A percentile compares a stretch with the other conserved stretches of the same genome.
Evolutionary conservation across 2,888 invertebrate species (phyloP).

Genomic region (Clanis bilineata): DNA sequence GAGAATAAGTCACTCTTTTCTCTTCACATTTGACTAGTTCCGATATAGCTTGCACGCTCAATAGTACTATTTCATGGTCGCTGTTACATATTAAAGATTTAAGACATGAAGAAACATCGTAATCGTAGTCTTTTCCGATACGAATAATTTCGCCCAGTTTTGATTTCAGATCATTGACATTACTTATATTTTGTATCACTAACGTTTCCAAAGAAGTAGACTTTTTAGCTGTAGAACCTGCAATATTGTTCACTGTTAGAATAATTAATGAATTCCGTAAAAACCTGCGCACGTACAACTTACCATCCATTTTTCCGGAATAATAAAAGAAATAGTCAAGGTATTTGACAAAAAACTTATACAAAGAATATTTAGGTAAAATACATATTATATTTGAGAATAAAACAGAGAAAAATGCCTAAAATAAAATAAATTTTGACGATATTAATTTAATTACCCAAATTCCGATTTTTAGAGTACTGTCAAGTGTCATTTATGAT

Average conservation of each 20-base stretch:
- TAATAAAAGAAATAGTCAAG: background rate
- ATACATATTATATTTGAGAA: background rate
- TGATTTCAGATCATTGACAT: slow-evolving; percentile 65
- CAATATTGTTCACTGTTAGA: slow-evolving; percentile 23
- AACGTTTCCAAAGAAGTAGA: slow-evolving; percentile 66
- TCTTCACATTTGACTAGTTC: slow-evolving; percentile 91
- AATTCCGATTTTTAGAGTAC: background rate
- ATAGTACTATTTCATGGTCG: slow-evolving; percentile 75
- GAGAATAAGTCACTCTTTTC: slow-evolving; percentile 87
- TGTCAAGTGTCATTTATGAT: background rate
- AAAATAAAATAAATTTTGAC: background rate
- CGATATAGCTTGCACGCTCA: slow-evolving; percentile 88
- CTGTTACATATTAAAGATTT: slow-evolving; percentile 65
- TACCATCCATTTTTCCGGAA: slow-evolving; percentile 48
- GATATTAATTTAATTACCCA: background rate
- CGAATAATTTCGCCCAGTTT: slow-evolving; percentile 72
- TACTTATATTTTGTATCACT: slow-evolving; percentile 66
- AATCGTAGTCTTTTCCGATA: slow-evolving; percentile 70
- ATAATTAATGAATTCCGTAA: background rate
- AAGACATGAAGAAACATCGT: slow-evolving; percentile 68
- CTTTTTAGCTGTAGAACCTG: slow-evolving; percentile 65
- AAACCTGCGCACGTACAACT: slow-evolving; percentile 19
- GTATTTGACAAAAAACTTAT: background rate
- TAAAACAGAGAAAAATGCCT: background rate
- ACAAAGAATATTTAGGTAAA: background rate